These are phyloP conservation scores for Zeugodacus cucurbitae DNA, from an alignment of 1,140 invertebrate species.

Conservation along the genomic window DNA sequence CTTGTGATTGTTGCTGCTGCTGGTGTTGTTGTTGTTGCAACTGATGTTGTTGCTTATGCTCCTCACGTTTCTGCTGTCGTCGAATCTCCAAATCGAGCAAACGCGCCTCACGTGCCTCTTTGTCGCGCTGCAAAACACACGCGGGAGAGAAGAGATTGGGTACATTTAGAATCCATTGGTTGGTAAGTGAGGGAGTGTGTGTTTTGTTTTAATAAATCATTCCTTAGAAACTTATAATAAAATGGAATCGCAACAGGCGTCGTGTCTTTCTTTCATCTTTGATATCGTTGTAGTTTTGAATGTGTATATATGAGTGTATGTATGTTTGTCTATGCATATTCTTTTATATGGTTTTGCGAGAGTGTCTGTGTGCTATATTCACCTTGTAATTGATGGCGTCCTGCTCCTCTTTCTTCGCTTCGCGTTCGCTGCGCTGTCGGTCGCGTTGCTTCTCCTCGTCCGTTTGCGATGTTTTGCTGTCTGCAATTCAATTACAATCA, in stretches of 20 bases:
- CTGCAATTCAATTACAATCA: slow-evolving; percentile 47
- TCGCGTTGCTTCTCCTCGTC: slow-evolving; percentile 66
- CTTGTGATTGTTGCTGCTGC: slow-evolving; percentile 47
- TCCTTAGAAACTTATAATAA: background rate
- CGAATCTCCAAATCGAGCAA: slow-evolving; percentile 65
- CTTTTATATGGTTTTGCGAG: background rate
- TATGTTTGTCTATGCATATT: background rate
- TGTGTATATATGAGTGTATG: background rate
- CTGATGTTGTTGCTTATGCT: slow-evolving; percentile 63
- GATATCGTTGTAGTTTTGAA: background rate
- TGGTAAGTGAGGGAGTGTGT: background rate
- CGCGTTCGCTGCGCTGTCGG: slow-evolving; percentile 64
- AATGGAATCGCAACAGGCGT: background rate
- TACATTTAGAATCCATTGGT: background rate
- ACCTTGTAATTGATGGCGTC: slow-evolving; percentile 66
- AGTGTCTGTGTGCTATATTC: slow-evolving; percentile 45
- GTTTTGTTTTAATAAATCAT: background rate
- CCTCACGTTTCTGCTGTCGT: slow-evolving; percentile 64
- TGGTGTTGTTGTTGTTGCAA: slow-evolving; percentile 60
- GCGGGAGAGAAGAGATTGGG: background rate
- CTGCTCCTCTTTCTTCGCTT: slow-evolving; percentile 65
- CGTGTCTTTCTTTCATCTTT: background rate
- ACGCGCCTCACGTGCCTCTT: slow-evolving; percentile 64
- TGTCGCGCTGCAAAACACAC: slow-evolving; percentile 55
- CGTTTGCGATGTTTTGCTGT: slow-evolving; percentile 65